A percentile compares a stretch with the other conserved stretches of the same genome.
These are phyloP conservation scores for Passer montanus DNA, from an alignment of 2,113 vertebrate species.

Conservation along the genomic window DNA sequence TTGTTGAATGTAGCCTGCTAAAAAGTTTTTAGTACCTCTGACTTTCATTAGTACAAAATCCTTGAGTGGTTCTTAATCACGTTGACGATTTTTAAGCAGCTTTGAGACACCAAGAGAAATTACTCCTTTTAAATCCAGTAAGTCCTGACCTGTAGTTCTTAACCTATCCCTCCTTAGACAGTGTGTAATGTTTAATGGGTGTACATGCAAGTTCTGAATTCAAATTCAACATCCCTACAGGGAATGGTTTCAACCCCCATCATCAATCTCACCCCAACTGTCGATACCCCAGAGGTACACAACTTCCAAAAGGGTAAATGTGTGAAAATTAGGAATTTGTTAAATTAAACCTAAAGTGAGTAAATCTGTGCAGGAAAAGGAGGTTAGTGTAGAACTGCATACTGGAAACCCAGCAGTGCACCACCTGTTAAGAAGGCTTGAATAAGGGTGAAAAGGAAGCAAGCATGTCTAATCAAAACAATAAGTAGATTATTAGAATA, in stretches of 20 bases:
- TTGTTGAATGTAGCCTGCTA: background rate
- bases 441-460: background rate
- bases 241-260: background rate
- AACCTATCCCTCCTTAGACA: background rate
- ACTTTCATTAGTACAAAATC: constrained; percentile 3
- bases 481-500: background rate
- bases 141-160: background rate
- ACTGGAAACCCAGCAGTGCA: background rate
- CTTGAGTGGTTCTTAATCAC: background rate
- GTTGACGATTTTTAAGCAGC: background rate
- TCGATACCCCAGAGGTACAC: background rate
- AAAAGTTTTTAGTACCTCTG: background rate
- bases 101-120: background rate
- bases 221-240: background rate
- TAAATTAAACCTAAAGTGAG: background rate
- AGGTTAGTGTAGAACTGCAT: background rate
- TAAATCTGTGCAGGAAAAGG: background rate
- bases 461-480: background rate
- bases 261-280: background rate
- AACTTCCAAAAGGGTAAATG: background rate
- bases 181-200: background rate
- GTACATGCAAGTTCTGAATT: background rate
- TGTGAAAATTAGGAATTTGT: background rate
- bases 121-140: background rate
- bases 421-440: constrained; percentile 6